Base-by-base conservation (phyloP, 2,113 vertebrate species). In the Speoplatyrhinus poulsoni region DNA sequence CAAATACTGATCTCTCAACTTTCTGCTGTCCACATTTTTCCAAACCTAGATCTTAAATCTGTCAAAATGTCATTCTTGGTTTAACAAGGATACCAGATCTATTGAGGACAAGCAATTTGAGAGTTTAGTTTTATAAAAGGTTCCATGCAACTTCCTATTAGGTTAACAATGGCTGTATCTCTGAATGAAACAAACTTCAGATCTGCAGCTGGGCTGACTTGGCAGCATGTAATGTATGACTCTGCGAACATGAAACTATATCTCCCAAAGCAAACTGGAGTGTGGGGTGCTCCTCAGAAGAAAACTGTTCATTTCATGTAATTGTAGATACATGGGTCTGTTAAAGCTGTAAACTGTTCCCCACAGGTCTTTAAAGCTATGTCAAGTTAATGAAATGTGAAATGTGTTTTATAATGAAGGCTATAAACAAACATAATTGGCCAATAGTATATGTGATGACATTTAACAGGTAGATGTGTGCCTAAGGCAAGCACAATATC, bases 141-240 rank as follows among this genome's bases (percentile, higher is more conserved):
- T 13, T 3, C 8, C 11, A 6, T 60, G 26, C 16, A 13, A 60
- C 26, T 33, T 46, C 36, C 58, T 33, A 41, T 41, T 41, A 46
- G 65, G 54, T 75, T 70, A 65, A 46, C 58, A 70, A 69, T 50
- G 65, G 17, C 7, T 15, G 36, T 6, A 56, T 41, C 17, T 81
- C 61, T 76, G 52, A 55, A 19, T 70, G 11, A 41, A 49, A 15
- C 46, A 70, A 60, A 15, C 19, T 54, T 33, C 36, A 69, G 65
- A 19, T 61, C 12, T 50, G 59, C 59, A 60, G 56, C 67, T 72
- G 62, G 46, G 50, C 49, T 59, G 69, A 80, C 54, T 46, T 57
- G 62, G 47, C 62, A 69, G 59, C 65, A 67, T 50, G 56, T 60
- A 12, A 65, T 50, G 52, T 60, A 12, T 48, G 11, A 41, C 17